Evolutionary conservation across 2,797 vertebrate genomes (phyloP).

Genomic region (Chrysocyon brachyurus): DNA sequence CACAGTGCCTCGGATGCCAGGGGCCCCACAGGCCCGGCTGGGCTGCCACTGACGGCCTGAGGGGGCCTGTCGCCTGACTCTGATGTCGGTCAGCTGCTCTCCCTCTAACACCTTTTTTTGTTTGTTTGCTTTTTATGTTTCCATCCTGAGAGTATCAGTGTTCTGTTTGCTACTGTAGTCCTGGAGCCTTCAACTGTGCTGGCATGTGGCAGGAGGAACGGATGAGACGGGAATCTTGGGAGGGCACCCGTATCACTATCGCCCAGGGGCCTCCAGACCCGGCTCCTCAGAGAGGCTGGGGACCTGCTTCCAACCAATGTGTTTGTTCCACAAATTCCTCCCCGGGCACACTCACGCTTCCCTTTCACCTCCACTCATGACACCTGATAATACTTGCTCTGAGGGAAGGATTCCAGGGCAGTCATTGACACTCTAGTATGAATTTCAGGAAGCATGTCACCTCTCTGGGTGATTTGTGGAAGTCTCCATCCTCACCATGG

Average conservation of each 20-base stretch:
- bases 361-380: too few relatives aligned
- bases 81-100: rapidly evolving
- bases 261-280: rapidly evolving
- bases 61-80: rapidly evolving
- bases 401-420: neutral
- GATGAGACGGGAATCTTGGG: neutral
- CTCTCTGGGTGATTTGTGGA: neutral
- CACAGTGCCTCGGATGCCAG: neutral
- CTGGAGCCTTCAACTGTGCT: neutral
- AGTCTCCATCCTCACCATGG: neutral
- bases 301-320: neutral
- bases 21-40: neutral
- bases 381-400: neutral
- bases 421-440: neutral
- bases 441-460: neutral
- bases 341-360: neutral
- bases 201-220: neutral
- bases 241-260: rapidly evolving
- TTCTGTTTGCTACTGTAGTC: neutral
- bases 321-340: neutral
- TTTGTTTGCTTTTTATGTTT: neutral
- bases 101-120: neutral
- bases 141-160: neutral
- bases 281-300: neutral
- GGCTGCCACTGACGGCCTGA: neutral